Base-by-base conservation (phyloP, 2,797 vertebrate genomes). In the Melanotaenia parkinsoni region DNA sequence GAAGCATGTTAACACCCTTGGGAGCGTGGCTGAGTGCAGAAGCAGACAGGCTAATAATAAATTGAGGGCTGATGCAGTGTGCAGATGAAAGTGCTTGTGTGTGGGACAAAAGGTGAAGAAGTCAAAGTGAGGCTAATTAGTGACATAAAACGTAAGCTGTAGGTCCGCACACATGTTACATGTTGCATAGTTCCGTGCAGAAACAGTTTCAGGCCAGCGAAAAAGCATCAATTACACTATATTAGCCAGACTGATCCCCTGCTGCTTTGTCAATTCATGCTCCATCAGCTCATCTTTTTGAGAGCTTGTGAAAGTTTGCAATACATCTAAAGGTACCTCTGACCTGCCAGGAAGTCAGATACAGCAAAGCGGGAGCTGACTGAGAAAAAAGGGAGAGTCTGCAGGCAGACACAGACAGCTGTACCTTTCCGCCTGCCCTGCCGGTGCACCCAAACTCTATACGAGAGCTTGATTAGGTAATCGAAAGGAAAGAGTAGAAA, bases 1-100 rank as follows among this genome's bases (percentile, higher is more conserved):
- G 72, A 64, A 88, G 80, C 71, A 83, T 0, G n/a, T 68, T 54
- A 72, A 82, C 64, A 74, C 77, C 76, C 57, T 26, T 6, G 74
- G 69, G 83, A 45, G 30, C 50, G 58, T 68, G 38, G 77, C 53
- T 85, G 35, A 87, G 81, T 64, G 58, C 78, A 86, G 80, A 80
- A 90, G 73, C 89, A 91, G 87, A 87, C 80, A 8, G 22, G 74
- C 71, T 82, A 72, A 85, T 82, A 50, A 72, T 69, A 71, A 76
- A 68, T 74, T 24, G 40, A 28, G 33, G 26, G 30, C 33, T 47
- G 58, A 80, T 72, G 68, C 38, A 56, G 33, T 26, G 58, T 58
- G 67, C 50, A 64, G 67, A 35, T 57, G 60, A 81, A 72, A 68
- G 61, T 38, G 35, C 13, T 57, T 69, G 18, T 30, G 45, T 51